Percentiles rank a stretch among this genome's conserved stretches.
phyloP scores from a whole-genome alignment of 1,140 invertebrate genomes.

The Papilio polytes region DNA sequence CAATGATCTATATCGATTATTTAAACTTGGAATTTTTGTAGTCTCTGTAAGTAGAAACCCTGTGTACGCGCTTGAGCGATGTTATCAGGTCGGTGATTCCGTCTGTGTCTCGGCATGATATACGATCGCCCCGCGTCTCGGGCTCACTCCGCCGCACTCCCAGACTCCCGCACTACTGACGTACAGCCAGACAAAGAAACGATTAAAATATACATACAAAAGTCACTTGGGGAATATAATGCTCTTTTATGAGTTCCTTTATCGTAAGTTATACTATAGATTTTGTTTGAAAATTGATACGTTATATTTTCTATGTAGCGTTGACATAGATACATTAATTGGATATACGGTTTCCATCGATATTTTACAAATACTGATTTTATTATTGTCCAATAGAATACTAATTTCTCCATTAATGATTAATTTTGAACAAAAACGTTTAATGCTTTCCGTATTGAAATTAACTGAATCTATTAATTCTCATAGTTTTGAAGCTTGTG shows the following conservation, averaged over 20 bases:
- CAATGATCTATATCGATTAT: background rate
- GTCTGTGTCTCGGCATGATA: constrained; percentile 40
- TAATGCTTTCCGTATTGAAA: background rate
- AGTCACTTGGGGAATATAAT: background rate
- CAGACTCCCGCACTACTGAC: constrained; percentile 30
- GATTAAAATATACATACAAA: constrained; percentile 29
- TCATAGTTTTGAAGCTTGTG: background rate
- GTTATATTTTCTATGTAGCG: background rate
- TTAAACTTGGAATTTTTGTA: background rate
- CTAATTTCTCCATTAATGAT: background rate
- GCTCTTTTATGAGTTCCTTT: no score
- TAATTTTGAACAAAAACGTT: background rate
- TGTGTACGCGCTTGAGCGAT: constrained; percentile 35
- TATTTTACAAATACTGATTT: background rate
- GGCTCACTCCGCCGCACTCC: constrained; percentile 30
- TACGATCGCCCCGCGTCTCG: constrained; percentile 31
- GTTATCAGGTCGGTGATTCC: constrained; percentile 41
- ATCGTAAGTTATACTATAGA: no score
- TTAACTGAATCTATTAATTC: background rate
- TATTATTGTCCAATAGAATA: background rate
- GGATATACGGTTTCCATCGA: background rate
- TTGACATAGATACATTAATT: background rate
- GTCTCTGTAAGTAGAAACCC: constrained; percentile 4
- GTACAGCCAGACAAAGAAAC: constrained; percentile 18
- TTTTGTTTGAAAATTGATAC: background rate